These are phyloP conservation scores for Pseudachorutes palmiensis DNA, from an alignment of 1,140 invertebrate species.

Conservation along the genomic window DNA sequence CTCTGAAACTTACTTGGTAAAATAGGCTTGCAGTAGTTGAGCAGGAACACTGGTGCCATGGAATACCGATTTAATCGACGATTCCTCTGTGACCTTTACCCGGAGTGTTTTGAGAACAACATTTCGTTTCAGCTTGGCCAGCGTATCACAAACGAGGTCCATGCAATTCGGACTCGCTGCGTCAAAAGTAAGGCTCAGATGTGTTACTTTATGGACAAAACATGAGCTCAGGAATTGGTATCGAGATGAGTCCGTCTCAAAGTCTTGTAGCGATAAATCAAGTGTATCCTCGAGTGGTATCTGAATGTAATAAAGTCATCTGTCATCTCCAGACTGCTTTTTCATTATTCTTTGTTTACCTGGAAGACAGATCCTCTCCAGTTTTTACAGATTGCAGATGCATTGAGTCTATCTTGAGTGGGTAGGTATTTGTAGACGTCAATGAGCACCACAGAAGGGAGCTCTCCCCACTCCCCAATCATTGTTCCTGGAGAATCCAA, in stretches of 20 bases:
- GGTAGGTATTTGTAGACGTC: slow-evolving; percentile 26
- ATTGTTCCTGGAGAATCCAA: neutral
- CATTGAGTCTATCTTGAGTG: slow-evolving; percentile 20
- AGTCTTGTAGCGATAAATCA: neutral
- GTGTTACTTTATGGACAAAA: slow-evolving; percentile 16
- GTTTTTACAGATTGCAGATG: slow-evolving; percentile 22
- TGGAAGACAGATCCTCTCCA: slow-evolving; percentile 30
- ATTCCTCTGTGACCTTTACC: slow-evolving; percentile 16
- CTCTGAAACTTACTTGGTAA: slow-evolving; percentile 12
- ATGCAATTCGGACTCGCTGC: slow-evolving; percentile 11
- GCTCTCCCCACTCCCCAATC: slow-evolving; percentile 21
- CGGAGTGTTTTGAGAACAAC: slow-evolving; percentile 12
- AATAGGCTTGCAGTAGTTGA: slow-evolving; percentile 14
- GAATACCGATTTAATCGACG: slow-evolving; percentile 4
- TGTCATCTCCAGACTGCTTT: neutral
- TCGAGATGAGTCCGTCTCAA: neutral
- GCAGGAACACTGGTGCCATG: neutral
- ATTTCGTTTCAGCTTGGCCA: slow-evolving; percentile 10
- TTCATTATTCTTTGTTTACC: slow-evolving; percentile 10
- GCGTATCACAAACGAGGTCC: slow-evolving; percentile 14
- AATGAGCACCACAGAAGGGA: slow-evolving; percentile 23
- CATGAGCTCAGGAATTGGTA: slow-evolving; percentile 1
- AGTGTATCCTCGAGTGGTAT: neutral
- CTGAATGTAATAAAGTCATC: slow-evolving; percentile 5
- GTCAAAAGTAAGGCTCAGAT: slow-evolving; percentile 20